These are phyloP conservation scores for Atherinosoma microstoma DNA, from an alignment of 2,797 vertebrate species.

Conservation along the genomic window DNA sequence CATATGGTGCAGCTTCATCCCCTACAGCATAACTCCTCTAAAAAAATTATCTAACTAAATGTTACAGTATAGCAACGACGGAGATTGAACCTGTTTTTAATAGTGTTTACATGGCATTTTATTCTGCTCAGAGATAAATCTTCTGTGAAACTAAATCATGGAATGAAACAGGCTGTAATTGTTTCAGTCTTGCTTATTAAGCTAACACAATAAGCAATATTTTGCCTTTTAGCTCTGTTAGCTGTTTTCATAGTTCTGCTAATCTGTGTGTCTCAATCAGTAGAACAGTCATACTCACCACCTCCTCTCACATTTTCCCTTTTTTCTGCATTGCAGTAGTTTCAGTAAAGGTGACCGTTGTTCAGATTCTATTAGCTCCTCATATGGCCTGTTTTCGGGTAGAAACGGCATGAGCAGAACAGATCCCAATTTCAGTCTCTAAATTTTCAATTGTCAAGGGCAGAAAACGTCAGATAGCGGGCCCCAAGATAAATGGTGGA, in stretches of 20 bases:
- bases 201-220: neutral
- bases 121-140: neutral
- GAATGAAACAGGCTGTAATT: neutral
- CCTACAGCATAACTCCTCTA: neutral
- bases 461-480: neutral
- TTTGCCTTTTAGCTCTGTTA: neutral
- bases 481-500: neutral
- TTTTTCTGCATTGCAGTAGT: neutral
- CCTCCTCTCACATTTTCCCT: neutral
- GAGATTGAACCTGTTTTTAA: neutral
- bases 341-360: neutral
- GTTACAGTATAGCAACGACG: neutral
- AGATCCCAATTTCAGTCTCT: neutral
- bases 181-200: neutral
- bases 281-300: neutral
- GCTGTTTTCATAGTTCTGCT: neutral
- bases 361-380: neutral
- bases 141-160: neutral
- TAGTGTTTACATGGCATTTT: neutral
- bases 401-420: neutral
- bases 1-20: neutral
- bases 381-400: neutral
- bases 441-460: neutral
- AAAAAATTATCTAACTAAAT: neutral
- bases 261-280: neutral